These are phyloP conservation scores for Poeciliopsis turneri DNA, from an alignment of 2,797 vertebrate genomes.

Conservation along the genomic window DNA sequence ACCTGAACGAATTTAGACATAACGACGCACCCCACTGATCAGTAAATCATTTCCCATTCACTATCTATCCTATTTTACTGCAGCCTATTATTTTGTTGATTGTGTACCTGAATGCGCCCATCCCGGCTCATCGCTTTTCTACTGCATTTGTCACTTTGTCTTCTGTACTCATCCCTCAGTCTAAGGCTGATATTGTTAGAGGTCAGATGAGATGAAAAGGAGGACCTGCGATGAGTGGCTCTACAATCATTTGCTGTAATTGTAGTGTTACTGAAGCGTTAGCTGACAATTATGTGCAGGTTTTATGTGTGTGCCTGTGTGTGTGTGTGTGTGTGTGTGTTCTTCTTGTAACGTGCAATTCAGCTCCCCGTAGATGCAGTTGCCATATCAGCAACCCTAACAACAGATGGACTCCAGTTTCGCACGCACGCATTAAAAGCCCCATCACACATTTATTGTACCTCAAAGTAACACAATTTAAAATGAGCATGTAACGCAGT, in stretches of 20 bases:
- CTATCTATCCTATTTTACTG: conserved; percentile 29
- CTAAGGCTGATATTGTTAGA: conserved; percentile 60
- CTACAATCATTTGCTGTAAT: conserved; percentile 77
- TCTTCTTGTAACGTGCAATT: conserved; percentile 59
- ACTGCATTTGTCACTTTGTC: background rate
- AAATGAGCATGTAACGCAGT: background rate
- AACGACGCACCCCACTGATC: conserved; percentile 53
- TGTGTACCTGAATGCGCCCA: conserved; percentile 11
- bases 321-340: conserved; percentile 30
- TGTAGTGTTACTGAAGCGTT: conserved; percentile 81
- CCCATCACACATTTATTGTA: conserved; percentile 27
- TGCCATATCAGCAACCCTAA: conserved; percentile 73
- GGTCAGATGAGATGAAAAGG: conserved; percentile 72
- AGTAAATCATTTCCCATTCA: conserved; percentile 39
- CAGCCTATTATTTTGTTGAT: conserved; percentile 37
- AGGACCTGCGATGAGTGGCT: conserved; percentile 70
- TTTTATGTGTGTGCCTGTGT: conserved; percentile 13
- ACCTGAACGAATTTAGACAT: conserved; percentile 45
- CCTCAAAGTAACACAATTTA: conserved; percentile 30
- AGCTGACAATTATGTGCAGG: conserved; percentile 51
- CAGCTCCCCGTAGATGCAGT: conserved; percentile 67
- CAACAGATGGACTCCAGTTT: conserved; percentile 72
- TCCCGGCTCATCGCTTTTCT: background rate
- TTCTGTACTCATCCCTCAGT: conserved; percentile 2
- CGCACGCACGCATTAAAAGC: conserved; percentile 31